These are phyloP conservation scores for Drosophila pullipes DNA, from an alignment of 2,888 invertebrate genomes.

Conservation along the genomic window DNA sequence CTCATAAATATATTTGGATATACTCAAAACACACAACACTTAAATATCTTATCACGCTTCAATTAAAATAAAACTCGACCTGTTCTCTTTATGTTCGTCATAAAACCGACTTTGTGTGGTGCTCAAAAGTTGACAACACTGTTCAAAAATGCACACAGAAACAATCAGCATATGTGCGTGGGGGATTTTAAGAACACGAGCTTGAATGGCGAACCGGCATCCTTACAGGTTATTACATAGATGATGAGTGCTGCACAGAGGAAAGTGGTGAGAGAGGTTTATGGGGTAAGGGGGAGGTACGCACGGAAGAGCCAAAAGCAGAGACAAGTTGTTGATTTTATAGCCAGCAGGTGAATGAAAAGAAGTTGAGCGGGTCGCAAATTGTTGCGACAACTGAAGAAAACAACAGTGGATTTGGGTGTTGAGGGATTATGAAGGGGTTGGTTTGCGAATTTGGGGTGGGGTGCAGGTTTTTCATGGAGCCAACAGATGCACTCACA, in stretches of 20 bases:
- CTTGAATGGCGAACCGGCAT: conserved; percentile 10
- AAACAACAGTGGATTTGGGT: conserved; percentile 35
- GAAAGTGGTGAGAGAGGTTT: not conserved
- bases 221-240: conserved; percentile 38
- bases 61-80: not conserved
- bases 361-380: conserved; percentile 38
- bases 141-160: conserved; percentile 30
- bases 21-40: not conserved
- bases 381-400: conserved; percentile 56
- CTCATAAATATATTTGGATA: not conserved
- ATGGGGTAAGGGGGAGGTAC: not conserved
- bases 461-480: conserved; percentile 7
- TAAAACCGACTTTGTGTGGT: not conserved
- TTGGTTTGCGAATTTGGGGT: not conserved
- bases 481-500: conserved; percentile 65
- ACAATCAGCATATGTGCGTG: conserved; percentile 50
- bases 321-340: conserved; percentile 58
- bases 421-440: not conserved
- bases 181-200: conserved; percentile 9
- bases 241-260: conserved; percentile 25
- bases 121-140: conserved; percentile 33
- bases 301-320: conserved; percentile 8
- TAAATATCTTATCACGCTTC: not conserved
- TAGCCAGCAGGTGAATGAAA: conserved; percentile 44
- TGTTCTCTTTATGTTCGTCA: not conserved